Base-by-base conservation (phyloP, 2,888 invertebrate species). In the Spialia ferax region DNA sequence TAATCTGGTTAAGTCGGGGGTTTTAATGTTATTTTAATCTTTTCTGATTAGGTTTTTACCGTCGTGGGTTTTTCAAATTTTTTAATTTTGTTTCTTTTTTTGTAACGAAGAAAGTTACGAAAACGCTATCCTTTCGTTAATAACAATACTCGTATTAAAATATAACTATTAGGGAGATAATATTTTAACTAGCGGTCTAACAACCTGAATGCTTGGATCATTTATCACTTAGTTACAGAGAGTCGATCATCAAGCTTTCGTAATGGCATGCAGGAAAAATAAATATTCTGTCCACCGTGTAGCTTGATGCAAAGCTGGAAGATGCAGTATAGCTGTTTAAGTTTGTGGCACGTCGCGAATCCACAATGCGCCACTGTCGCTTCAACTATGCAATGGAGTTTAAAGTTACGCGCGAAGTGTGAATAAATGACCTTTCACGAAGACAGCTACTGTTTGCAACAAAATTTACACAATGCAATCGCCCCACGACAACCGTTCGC, bases 381-480 rank as follows among this genome's bases (percentile, higher is more conserved):
- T 66, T 66, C 60, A 66, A 60, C 52, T 65, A 60, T 66, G 54
- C 23, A 65, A 59, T 65, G 59, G 26, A 60, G 66, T 66, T 66
- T 60, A 60, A 66, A 60, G 38, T 65, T n/a, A 52, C 15, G 54
- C 60, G 60, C 26, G 48, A 26, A 65, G 65, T 26, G 66, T 54
- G 66, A 60, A 66, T 66, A 66, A 66, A 66, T 60, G 66, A 66
- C 66, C 45, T 60, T 45, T 66, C 60, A 65, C 15, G 20, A 22
- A 52, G 59, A 50, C 56, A 50, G 48, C 26, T 11, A 45, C 56
- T 50, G 64, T 45, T 50, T 64, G 32, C 45, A 57, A 64, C 56
- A 56, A 48, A 22, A 48, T 59, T 65, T 38, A 50, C 50, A 59
- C 64, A 64, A 64, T 32, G 35, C 48, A 35, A 57, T 64, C 57